Percentiles rank a stretch among this genome's conserved stretches.
phyloP scores from a whole-genome alignment of 2,797 vertebrate species.

The Melanotaenia parkinsoni region DNA sequence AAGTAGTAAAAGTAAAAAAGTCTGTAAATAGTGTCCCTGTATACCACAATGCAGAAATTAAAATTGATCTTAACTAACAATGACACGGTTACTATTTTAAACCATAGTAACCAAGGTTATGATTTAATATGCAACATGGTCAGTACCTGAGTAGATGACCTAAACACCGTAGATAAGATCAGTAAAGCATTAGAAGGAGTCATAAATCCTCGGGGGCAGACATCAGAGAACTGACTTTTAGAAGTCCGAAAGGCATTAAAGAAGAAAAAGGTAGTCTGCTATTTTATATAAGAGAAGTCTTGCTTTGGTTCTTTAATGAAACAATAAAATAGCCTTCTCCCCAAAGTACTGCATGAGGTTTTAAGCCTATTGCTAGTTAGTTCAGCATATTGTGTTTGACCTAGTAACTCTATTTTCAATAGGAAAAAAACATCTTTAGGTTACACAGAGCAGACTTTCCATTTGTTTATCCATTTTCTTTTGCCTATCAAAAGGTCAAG shows the following conservation, averaged over 20 bases:
- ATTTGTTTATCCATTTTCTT: background rate
- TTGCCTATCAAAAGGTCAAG: background rate
- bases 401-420: background rate
- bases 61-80: constrained; percentile 1
- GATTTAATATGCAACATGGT: constrained; percentile 3
- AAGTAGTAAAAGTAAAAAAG: constrained; percentile 23
- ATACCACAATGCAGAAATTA: background rate
- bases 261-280: background rate
- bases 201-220: background rate
- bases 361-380: background rate
- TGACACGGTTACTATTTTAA: background rate
- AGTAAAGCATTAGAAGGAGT: background rate
- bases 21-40: background rate
- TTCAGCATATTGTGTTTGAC: background rate
- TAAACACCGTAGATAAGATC: background rate
- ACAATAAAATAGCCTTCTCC: background rate
- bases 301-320: background rate
- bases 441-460: constrained; percentile 1
- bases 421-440: background rate
- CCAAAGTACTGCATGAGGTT: too few species aligned
- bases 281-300: background rate
- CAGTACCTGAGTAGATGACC: background rate
- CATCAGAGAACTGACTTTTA: background rate
- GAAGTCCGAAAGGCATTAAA: background rate
- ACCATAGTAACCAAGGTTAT: constrained; percentile 2